Percentiles rank a stretch among this genome's conserved stretches.
phyloP scores from a whole-genome alignment of 1,140 invertebrate genomes.

The Diorhabda carinulata region DNA sequence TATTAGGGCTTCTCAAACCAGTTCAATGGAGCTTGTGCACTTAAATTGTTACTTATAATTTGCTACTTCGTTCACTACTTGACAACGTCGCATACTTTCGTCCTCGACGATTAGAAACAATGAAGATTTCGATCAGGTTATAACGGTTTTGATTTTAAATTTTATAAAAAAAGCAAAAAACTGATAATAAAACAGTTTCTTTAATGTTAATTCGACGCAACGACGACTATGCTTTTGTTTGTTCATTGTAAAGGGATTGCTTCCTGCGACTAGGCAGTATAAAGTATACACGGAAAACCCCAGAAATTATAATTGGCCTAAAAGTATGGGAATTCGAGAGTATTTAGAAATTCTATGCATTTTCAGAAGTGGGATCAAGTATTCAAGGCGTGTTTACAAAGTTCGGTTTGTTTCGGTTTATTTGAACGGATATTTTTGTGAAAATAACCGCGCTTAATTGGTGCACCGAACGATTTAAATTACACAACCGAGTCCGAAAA shows the following conservation, averaged over 20 bases:
- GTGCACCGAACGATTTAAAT: neutral
- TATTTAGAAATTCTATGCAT: constrained; percentile 8
- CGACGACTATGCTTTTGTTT: neutral
- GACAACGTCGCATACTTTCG: too few relatives aligned
- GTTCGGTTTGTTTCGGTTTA: neutral
- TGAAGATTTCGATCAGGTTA: neutral
- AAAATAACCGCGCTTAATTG: constrained; percentile 2
- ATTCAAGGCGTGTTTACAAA: constrained; percentile 2
- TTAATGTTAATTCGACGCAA: too few relatives aligned
- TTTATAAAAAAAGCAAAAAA: neutral
- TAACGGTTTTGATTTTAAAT: neutral
- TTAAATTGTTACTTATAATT: too few relatives aligned
- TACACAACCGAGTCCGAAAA: too few relatives aligned
- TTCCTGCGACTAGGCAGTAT: neutral
- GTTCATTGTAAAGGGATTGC: constrained; percentile 6
- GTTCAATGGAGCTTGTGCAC: too few relatives aligned
- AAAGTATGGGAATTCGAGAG: neutral
- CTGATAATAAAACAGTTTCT: neutral
- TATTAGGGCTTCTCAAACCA: too few relatives aligned
- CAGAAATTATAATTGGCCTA: constrained; percentile 10
- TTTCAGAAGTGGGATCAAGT: neutral
- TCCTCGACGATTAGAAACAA: too few relatives aligned
- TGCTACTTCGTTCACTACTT: too few relatives aligned
- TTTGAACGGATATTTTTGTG: neutral
- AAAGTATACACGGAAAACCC: neutral